Percentiles rank a stretch among this genome's conserved stretches.
Conservation (phyloP, 2,888 invertebrate genomes). For the Sialis fuliginosa region DNA sequence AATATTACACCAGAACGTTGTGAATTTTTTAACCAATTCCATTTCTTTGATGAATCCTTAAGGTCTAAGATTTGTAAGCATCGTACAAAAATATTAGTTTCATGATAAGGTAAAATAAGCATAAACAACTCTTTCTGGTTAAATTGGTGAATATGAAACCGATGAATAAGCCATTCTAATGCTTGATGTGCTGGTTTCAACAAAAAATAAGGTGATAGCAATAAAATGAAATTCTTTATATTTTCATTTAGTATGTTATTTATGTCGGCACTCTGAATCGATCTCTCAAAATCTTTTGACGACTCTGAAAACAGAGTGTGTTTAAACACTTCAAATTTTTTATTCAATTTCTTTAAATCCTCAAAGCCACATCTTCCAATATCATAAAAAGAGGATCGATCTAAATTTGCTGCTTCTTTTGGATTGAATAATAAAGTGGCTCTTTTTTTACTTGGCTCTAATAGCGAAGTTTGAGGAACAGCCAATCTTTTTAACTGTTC, state of each 20-base stretch:
- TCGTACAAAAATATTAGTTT: slow-evolving; percentile 72
- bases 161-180: slow-evolving; percentile 86
- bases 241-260: slow-evolving; percentile 59
- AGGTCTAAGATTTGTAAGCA: slow-evolving; percentile 62
- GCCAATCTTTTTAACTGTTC: slow-evolving; percentile 60
- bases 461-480: slow-evolving; percentile 53
- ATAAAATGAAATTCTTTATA: slow-evolving; percentile 61
- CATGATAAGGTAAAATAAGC: slow-evolving; percentile 81
- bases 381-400: slow-evolving; percentile 68
- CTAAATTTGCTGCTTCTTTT: slow-evolving; percentile 74
- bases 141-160: slow-evolving; percentile 77
- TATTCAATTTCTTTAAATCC: slow-evolving; percentile 59
- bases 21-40: slow-evolving; percentile 58
- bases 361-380: slow-evolving; percentile 74
- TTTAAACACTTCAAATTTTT: slow-evolving; percentile 54
- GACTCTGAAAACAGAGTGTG: slow-evolving; percentile 57
- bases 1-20: slow-evolving; percentile 61
- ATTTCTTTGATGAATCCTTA: slow-evolving; percentile 37
- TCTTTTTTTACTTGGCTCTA: slow-evolving; percentile 47
- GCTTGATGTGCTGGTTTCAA: slow-evolving; percentile 74
- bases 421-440: slow-evolving; percentile 79
- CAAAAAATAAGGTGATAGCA: slow-evolving; percentile 77
- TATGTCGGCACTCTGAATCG: slow-evolving; percentile 51
- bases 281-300: slow-evolving; percentile 64
- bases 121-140: slow-evolving; percentile 68